phyloP scores from a whole-genome alignment of 64 coral and sea anemone genomes.

The Acropora yongei region DNA sequence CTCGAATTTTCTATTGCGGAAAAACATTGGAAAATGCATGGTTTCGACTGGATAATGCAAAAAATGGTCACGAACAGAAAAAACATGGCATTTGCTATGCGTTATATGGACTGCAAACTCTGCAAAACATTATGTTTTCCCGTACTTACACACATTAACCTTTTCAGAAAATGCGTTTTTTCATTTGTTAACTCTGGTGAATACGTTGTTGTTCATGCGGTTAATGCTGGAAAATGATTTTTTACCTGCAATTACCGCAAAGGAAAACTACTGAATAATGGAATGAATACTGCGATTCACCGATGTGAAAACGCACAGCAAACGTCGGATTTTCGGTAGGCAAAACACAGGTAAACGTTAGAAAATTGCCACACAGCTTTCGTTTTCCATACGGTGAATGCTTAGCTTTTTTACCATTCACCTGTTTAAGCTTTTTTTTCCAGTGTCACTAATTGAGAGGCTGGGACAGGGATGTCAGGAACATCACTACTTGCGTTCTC shows the following conservation, averaged over 20 bases:
- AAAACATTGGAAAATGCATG: constrained; percentile 21
- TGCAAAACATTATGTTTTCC: constrained; percentile 5
- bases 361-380: neutral
- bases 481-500: too few species aligned
- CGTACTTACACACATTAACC: constrained; percentile 1
- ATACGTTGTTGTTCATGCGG: neutral
- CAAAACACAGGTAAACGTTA: neutral
- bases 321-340: neutral
- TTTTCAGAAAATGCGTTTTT: neutral
- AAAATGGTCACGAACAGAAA: constrained; percentile 17
- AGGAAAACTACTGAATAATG: constrained; percentile 25
- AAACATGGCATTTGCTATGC: neutral
- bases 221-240: neutral
- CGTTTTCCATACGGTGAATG: constrained; percentile 10
- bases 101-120: neutral
- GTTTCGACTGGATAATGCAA: constrained; percentile 18
- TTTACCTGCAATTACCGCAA: constrained; percentile 22
- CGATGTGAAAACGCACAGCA: neutral
- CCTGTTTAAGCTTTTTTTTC: neutral
- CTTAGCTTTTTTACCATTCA: neutral
- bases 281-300: constrained; percentile 4
- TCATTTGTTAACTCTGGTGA: neutral
- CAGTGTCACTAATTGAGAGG: too few species aligned
- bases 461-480: too few species aligned
- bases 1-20: constrained; percentile 15